Evolutionary conservation across 2,797 vertebrate genomes (phyloP), one percentile per base, ranked within the genome.

Genomic region (Rhabdomys pumilio): DNA sequence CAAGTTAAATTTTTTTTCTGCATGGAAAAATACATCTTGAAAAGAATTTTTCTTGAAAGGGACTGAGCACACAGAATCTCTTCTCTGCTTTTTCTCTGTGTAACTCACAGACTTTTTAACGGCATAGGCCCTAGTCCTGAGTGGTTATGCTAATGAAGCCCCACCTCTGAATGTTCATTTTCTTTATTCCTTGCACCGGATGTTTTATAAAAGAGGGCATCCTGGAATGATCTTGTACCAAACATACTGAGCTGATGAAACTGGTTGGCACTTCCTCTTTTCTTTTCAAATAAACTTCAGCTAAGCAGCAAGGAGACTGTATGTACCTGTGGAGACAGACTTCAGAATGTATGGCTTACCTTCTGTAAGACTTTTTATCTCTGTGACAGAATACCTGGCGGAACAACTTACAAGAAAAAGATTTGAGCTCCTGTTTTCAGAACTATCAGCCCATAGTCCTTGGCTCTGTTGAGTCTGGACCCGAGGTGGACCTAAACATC

Each of bases 1-100:
- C 87, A 87, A 91, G 87, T 93, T 83, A 61, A 87, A 1, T 84
- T 93, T 89, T 89, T 75, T 93, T 65, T 65, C 89, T 89, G 79
- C 53, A 34, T 76, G 82, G 83, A 67, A 91, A 93, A 76, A 93
- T 55, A 47, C 44, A 73, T 12, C 2, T 47, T 34, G n/a, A 61
- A 24, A 31, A 91, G 53, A 63, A 24, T 63, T 79, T 89, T 80
- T 50, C 80, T 91, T 83, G 80, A 59, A 72, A 2, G 15, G 75
- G 67, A 95, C 34, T 31, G 47, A 96, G 29, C 57, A 53, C 41
- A 14, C 10, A 41, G 38, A 86, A 75, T 50, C 34, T 31, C 14
- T 44, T 38, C 29, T n/a, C 53, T 92, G 67, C 63, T 59, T 76
- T 92, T 50, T 34, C 26, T 20, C 15, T 14, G 15, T n/a, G 1